A percentile compares a stretch with the other conserved stretches of the same genome.
Evolutionary conservation across 2,888 invertebrate genomes (phyloP).

Genomic region (Lycaena phlaeas): DNA sequence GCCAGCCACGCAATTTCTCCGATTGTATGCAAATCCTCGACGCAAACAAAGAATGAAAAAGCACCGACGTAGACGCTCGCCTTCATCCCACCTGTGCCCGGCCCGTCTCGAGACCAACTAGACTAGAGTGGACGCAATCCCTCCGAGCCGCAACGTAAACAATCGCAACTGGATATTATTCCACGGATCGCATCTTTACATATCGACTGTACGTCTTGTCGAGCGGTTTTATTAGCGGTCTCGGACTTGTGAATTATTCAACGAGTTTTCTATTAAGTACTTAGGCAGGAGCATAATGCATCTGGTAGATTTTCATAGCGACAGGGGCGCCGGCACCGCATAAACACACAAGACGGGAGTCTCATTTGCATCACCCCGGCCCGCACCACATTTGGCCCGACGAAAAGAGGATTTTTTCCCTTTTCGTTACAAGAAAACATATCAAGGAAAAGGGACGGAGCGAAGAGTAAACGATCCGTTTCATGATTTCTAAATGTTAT

Average conservation of each 20-base stretch:
- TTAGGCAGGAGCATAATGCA: constrained; percentile 58
- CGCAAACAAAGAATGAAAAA: constrained; percentile 67
- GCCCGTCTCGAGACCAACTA: constrained; percentile 33
- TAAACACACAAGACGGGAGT: constrained; percentile 21
- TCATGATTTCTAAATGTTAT: too few relatives aligned
- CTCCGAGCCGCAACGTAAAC: constrained; percentile 34
- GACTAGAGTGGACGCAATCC: constrained; percentile 26
- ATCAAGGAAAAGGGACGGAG: too few relatives aligned
- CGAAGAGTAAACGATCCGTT: neutral
- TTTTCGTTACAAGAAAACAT: too few relatives aligned
- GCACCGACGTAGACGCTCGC: constrained; percentile 52
- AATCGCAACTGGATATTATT: constrained; percentile 51
- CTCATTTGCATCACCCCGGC: constrained; percentile 44
- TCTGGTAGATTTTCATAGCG: constrained; percentile 48
- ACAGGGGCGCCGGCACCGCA: constrained; percentile 37
- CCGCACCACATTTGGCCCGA: constrained; percentile 18
- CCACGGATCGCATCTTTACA: constrained; percentile 37
- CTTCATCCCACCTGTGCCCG: constrained; percentile 37
- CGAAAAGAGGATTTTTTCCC: too few relatives aligned
- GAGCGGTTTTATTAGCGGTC: constrained; percentile 56
- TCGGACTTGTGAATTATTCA: constrained; percentile 60
- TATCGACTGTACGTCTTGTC: constrained; percentile 58
- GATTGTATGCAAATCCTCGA: constrained; percentile 67
- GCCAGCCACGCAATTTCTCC: constrained; percentile 62
- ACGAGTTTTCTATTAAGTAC: constrained; percentile 55